Evolutionary conservation across 2,113 vertebrate genomes (phyloP).

Genomic region (Callopanchax toddi): DNA sequence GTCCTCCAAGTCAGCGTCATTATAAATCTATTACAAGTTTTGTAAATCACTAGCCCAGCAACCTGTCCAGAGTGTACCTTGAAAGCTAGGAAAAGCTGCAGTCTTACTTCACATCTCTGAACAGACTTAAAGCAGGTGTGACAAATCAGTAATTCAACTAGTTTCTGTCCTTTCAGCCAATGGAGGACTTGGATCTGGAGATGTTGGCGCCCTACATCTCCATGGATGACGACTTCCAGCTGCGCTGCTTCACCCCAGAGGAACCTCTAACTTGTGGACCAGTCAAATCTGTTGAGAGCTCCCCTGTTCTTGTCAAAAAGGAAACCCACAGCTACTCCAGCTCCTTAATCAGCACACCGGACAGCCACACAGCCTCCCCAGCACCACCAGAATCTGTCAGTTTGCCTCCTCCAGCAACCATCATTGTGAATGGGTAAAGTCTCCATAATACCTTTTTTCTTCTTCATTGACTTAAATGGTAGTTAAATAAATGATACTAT

Average conservation of each 20-base stretch:
- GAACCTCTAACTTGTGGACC: conserved; percentile 78
- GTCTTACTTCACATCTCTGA: background rate
- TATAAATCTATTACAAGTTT: no score
- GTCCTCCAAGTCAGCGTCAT: no score
- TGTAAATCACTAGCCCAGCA: no score
- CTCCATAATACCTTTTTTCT: background rate
- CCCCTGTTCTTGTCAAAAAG: conserved; percentile 66
- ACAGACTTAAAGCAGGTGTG: background rate
- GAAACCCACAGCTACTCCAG: conserved; percentile 77
- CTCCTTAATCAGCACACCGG: conserved; percentile 75
- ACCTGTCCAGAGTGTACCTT: background rate
- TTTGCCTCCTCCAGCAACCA: conserved; percentile 5
- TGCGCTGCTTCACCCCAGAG: conserved; percentile 84
- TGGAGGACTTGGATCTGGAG: conserved; percentile 90
- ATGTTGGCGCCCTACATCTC: conserved; percentile 98
- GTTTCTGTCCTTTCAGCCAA: conserved; percentile 51
- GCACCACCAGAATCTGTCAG: conserved; percentile 39
- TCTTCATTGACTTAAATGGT: background rate
- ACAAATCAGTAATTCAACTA: background rate
- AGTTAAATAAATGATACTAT: background rate
- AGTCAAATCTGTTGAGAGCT: conserved; percentile 71
- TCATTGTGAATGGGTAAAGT: conserved; percentile 57
- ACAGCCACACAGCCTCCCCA: conserved; percentile 83
- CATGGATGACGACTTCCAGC: conserved; percentile 98
- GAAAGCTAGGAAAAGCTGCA: no score